Conservation (phyloP, 2,797 vertebrate genomes). For the Salarias fasciatus region DNA sequence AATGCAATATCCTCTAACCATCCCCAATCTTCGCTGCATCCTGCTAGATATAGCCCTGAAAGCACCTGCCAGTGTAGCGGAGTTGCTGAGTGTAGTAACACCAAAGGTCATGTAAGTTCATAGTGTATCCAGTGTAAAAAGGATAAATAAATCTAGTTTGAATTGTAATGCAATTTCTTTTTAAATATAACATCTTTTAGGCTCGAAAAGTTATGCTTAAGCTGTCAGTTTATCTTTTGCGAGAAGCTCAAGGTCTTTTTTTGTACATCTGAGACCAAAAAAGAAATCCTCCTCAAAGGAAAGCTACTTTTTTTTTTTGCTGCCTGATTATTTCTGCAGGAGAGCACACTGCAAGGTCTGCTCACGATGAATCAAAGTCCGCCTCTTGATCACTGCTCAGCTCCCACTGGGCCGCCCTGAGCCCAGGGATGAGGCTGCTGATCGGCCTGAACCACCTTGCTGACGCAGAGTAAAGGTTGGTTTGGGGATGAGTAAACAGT, state of each 20-base stretch:
- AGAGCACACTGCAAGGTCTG: background rate
- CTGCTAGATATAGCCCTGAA: background rate
- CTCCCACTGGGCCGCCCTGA: conserved; percentile 6
- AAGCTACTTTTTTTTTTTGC: too few relatives aligned
- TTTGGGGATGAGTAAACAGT: conserved; percentile 32
- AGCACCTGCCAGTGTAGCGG: background rate
- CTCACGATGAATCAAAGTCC: conserved; percentile 9
- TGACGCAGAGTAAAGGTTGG: conserved; percentile 41
- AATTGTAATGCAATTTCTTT: too few relatives aligned
- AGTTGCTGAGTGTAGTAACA: background rate
- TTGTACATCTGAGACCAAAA: too few relatives aligned
- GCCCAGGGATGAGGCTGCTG: conserved; percentile 23
- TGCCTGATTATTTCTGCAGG: background rate
- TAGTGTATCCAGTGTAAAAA: background rate
- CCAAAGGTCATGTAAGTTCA: background rate
- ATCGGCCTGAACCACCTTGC: background rate
- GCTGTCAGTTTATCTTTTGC: too few relatives aligned
- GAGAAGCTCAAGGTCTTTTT: background rate
- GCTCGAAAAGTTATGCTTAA: too few relatives aligned
- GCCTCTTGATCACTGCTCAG: background rate
- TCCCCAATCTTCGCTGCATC: background rate
- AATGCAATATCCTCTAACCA: conserved; percentile 1
- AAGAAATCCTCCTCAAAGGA: too few relatives aligned
- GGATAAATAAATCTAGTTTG: too few relatives aligned
- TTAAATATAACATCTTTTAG: too few relatives aligned